phyloP scores from a whole-genome alignment of 2,113 vertebrate species.

The Grammomys dolichurus region DNA sequence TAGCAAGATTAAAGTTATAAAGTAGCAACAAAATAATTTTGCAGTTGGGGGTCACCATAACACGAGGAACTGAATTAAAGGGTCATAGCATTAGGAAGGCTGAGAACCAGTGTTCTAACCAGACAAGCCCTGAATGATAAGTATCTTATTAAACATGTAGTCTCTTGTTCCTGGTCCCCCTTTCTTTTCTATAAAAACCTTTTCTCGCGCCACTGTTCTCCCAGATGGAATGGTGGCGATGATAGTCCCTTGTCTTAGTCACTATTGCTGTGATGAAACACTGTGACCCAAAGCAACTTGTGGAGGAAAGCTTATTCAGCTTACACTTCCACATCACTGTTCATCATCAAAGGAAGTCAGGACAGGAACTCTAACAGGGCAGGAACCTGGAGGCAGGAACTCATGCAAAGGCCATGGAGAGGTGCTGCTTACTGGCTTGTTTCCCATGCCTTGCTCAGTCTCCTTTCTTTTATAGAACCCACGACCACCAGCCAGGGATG shows the following conservation, averaged over 20 bases:
- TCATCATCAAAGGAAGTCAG: not conserved
- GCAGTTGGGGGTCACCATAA: not conserved
- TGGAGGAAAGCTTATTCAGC: not conserved
- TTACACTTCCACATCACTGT: not conserved
- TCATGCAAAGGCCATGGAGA: not conserved
- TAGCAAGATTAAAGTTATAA: not conserved
- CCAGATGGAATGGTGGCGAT: not conserved
- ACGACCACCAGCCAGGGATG: not conserved
- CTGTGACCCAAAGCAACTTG: not conserved
- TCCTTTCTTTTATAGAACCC: not conserved
- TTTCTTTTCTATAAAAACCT: not conserved
- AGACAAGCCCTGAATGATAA: not conserved
- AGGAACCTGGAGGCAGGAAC: not conserved
- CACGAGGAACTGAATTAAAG: not conserved
- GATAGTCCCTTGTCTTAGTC: not conserved
- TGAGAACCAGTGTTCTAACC: not conserved
- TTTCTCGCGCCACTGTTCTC: not conserved
- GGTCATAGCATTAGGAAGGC: not conserved
- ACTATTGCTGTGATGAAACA: not conserved
- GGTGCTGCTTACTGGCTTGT: not conserved
- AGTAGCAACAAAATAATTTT: not conserved
- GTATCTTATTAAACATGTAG: no score
- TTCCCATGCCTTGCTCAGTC: not conserved
- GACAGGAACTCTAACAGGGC: not conserved
- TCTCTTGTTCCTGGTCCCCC: not conserved